Evolutionary conservation across 2,113 vertebrate species (phyloP), one percentile per base, ranked within the genome.

Genomic region (Telmatochromis sp.): DNA sequence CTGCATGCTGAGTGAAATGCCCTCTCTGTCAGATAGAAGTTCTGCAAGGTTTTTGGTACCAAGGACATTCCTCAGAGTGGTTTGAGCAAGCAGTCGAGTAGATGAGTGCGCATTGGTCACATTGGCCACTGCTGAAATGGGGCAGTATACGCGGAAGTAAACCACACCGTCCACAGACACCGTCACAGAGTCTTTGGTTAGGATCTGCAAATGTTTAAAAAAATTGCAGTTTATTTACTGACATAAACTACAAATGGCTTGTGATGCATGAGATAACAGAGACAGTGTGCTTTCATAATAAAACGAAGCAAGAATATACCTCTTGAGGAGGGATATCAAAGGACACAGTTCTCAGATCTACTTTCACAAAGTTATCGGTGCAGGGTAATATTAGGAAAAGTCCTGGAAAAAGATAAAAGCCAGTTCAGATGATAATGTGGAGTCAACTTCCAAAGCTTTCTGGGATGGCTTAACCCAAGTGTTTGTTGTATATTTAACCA

Each of bases 311-410:
- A 19, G 35, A 35, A 51, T 9, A 2, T 94, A 98, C 98, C 97
- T 99, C 98, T 92, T 99, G 98, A 14, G 97, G 97, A 37, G 98
- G 98, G 55, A 99, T 99, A 65, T 98, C 97, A 42, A 99, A 99
- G 2, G 98, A 98, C 37, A 99, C 95, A 1, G 98, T 98, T 92
- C 98, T 97, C 96, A 99, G 97, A 92, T 99, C 98, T 80, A 99
- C 98, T 86, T 98, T 98, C 89, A 97, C 97, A 91, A 98, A 98
- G 87, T 87, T 97, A 92, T 99, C 98, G 2, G 97, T 98, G 93
- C 98, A 99, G 0, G 98, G 98, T 89, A 99, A 89, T 40, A 99
- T 83, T 7, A 99, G 98, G 93, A 99, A 98, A 86, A 99, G 95
- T 33, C 98, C 98, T 99, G 94, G 10, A 84, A 33, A 68, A 19